Conservation (phyloP, 2,113 vertebrate species). For the Prinia subflava region DNA sequence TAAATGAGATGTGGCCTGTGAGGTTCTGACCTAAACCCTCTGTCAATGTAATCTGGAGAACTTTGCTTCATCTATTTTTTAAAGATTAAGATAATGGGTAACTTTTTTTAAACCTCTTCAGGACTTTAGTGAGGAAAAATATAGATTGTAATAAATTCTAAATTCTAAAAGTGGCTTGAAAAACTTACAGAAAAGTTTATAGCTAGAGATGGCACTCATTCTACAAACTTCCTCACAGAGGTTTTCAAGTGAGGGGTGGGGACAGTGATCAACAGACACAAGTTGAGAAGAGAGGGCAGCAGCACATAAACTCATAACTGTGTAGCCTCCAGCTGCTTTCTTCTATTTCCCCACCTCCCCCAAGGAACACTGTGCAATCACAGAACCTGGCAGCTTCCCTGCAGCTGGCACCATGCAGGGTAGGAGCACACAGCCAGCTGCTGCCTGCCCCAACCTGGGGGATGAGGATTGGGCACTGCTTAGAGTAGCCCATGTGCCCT, state of each 20-base stretch:
- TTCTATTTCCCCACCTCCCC: fast-evolving
- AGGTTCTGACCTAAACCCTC: background rate
- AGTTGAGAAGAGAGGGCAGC: background rate
- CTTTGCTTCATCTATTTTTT: background rate
- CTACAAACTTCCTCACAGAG: background rate
- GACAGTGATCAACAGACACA: background rate
- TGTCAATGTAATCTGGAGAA: background rate
- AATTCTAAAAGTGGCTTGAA: background rate
- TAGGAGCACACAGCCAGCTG: background rate
- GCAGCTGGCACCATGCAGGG: background rate
- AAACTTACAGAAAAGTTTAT: background rate
- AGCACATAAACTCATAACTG: background rate
- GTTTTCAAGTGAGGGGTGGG: background rate
- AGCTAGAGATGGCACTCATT: background rate
- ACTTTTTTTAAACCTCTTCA: background rate
- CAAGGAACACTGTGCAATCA: background rate
- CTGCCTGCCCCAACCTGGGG: fast-evolving
- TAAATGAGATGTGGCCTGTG: background rate
- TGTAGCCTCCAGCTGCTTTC: background rate
- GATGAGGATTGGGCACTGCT: background rate
- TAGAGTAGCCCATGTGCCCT: background rate
- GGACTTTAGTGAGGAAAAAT: background rate
- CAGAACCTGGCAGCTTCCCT: background rate
- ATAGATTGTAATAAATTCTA: background rate
- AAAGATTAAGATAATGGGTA: background rate